These are phyloP conservation scores for Ceuthmochares aereus DNA, from an alignment of 2,113 vertebrate genomes.

Conservation along the genomic window DNA sequence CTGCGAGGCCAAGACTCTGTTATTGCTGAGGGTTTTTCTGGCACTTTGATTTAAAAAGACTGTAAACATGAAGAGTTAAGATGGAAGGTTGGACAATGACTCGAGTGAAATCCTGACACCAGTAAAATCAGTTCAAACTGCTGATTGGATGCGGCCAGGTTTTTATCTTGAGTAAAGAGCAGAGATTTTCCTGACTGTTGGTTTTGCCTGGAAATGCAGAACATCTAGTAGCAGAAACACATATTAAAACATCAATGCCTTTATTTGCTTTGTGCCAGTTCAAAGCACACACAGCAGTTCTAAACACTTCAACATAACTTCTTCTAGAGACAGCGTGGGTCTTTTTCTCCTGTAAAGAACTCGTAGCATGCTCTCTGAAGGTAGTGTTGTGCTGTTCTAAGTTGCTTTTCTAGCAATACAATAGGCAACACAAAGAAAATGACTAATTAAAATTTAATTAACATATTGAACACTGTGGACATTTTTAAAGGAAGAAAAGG, in stretches of 20 bases:
- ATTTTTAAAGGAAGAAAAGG: neutral
- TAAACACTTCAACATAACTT: neutral
- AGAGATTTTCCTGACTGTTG: neutral
- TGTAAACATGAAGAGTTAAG: neutral
- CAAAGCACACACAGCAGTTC: neutral
- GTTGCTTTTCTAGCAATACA: neutral
- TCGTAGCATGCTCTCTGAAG: neutral
- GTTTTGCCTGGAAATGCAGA: neutral
- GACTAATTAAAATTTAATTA: slow-evolving; percentile 4
- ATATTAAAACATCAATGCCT: neutral
- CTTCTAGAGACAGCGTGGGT: neutral
- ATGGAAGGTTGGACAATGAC: neutral
- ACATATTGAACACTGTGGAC: neutral
- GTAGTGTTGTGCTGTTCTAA: neutral
- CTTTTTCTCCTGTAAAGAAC: neutral
- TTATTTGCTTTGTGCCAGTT: slow-evolving; percentile 1
- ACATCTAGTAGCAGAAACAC: neutral
- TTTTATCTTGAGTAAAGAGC: neutral
- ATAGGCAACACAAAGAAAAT: neutral
- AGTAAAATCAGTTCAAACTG: neutral
- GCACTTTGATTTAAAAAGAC: neutral
- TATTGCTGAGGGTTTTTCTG: neutral
- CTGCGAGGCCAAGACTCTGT: neutral
- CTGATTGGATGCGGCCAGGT: neutral
- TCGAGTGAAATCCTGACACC: neutral